Evolutionary conservation across 2,888 invertebrate genomes (phyloP).

Genomic region (Phorcus lineatus): DNA sequence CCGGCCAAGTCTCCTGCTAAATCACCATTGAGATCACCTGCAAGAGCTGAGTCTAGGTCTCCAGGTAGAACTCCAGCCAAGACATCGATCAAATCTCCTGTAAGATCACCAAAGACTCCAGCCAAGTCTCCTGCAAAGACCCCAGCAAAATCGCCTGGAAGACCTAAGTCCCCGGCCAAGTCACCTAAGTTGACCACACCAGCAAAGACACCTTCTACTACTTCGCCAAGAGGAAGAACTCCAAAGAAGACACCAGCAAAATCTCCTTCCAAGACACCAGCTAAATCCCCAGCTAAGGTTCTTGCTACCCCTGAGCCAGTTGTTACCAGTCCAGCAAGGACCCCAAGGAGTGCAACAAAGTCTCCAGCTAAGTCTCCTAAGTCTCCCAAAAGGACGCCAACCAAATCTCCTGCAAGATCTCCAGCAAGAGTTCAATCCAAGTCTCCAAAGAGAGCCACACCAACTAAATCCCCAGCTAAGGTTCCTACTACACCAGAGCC

Average conservation of each 20-base stretch:
- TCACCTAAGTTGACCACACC: not conserved
- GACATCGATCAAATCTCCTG: constrained; percentile 25
- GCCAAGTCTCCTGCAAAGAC: constrained; percentile 2
- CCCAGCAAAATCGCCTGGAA: no score
- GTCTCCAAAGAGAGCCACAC: constrained; percentile 4
- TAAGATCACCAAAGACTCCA: not conserved
- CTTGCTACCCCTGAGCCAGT: not conserved
- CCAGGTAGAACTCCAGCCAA: not conserved
- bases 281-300: constrained; percentile 10
- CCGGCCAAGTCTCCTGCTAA: not conserved
- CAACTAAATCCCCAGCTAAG: not conserved
- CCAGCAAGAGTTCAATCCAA: not conserved
- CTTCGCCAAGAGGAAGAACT: constrained; percentile 15
- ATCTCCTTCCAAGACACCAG: constrained; percentile 26
- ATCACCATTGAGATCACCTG: not conserved
- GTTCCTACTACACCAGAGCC: not conserved
- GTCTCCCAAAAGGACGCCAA: not conserved
- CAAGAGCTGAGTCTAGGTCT: not conserved
- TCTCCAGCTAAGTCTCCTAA: constrained; percentile 15
- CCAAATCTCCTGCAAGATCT: constrained; percentile 22
- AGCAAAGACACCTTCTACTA: not conserved
- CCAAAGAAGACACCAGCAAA: constrained; percentile 19
- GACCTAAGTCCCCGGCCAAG: no score
- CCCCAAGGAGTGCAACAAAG: not conserved
- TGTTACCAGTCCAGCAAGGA: not conserved